Conservation (phyloP, 2,888 invertebrate species). For the Clanis bilineata region DNA sequence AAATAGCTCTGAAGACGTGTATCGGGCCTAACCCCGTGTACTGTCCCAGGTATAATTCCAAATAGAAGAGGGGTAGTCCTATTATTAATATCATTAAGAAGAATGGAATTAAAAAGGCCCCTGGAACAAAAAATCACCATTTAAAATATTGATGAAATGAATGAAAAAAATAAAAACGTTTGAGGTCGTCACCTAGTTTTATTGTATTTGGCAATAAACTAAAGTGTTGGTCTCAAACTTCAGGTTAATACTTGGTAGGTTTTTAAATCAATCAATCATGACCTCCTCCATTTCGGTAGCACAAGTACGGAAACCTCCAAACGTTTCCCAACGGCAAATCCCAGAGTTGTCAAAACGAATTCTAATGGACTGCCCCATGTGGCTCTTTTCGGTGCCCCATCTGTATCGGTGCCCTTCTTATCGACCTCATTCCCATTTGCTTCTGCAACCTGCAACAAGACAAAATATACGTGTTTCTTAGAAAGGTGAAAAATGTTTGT, state of each 20-base stretch:
- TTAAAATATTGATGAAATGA: too few species aligned
- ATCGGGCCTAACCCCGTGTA: slow-evolving; percentile 89
- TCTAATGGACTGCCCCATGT: slow-evolving; percentile 85
- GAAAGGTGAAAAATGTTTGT: too few species aligned
- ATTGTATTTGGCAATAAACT: too few species aligned
- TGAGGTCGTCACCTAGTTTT: too few species aligned
- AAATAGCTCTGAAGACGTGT: slow-evolving; percentile 83
- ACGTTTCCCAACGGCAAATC: slow-evolving; percentile 91
- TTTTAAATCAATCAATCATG: too few species aligned
- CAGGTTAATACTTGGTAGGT: too few species aligned
- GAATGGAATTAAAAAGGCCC: slow-evolving; percentile 89
- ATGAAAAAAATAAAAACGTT: too few species aligned
- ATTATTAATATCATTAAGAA: slow-evolving; percentile 87
- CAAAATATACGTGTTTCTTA: slow-evolving; percentile 1
- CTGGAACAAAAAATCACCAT: slow-evolving; percentile 82
- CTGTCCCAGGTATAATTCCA: slow-evolving; percentile 91
- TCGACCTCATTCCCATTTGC: slow-evolving; percentile 42
- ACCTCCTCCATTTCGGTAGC: slow-evolving; percentile 91
- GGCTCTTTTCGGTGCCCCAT: slow-evolving; percentile 61
- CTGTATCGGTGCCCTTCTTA: slow-evolving; percentile 22
- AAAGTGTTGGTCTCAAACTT: too few species aligned
- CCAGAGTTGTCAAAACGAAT: slow-evolving; percentile 89
- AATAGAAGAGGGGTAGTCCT: slow-evolving; percentile 90
- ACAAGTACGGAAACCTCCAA: slow-evolving; percentile 90
- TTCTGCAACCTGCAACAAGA: slow-evolving; percentile 46